Base-by-base conservation (phyloP, 2,888 invertebrate genomes). In the Panopea generosa region DNA sequence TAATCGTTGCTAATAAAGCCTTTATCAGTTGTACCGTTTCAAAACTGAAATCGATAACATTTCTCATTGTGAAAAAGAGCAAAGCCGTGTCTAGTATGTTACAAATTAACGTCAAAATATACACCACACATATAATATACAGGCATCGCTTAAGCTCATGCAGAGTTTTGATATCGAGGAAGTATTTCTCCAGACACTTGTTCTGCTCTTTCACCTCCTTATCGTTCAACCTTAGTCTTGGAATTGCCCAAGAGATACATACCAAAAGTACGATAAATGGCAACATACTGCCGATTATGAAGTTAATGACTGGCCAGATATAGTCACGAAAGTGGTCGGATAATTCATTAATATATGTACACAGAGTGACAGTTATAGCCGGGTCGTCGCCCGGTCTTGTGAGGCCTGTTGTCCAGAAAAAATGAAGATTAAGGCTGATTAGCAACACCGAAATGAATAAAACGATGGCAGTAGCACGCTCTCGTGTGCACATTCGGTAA, bases 331-430 rank as follows among this genome's bases (percentile, higher is more conserved):
- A 90, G 22, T 81, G 69, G 49, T 85, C 74, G 0, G 89, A 85
- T 26, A 87, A 79, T 70, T 87, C 87, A 53, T 87, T 86, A 11
- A 85, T 83, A 69, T 87, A 87, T 6, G 83, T 83, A 66, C 86
- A 88, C 45, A 77, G 40, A n/a, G 61, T 59, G 7, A 47, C 40
- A 6, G 66, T 56, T 11, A 78, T 72, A 7, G 69, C 38, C 1
- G 78, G 81, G 4, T 82, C 74, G 26, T 81, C 82, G 22, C 77
- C 85, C 24, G 84, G 83, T 26, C 60, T 77, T 6, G 86, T 83
- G 11, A 91, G 77, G 4, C 91, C 91, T 27, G 84, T 83, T 1
- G 91, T 90, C 92, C 92, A 92, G 87, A 92, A 92, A 79, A 86
- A 90, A 74, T 91, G 91, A 38, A 91, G 87, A 75, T 92, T 91